Base-by-base conservation (phyloP, 2,797 vertebrate genomes). In the Geotria australis region DNA sequence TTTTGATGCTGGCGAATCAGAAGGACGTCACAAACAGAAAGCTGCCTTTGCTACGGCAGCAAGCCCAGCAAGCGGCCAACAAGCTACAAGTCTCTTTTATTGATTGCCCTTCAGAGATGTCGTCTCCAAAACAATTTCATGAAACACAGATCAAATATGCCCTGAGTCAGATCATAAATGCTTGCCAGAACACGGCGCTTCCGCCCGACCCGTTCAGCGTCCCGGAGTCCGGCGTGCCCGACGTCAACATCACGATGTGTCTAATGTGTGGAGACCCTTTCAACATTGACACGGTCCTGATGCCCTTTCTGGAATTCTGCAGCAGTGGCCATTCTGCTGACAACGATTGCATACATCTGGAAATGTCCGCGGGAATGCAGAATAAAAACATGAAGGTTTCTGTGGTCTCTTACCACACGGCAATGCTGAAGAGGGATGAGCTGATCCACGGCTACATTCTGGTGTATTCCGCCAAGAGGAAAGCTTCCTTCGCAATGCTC, bases 191-290 rank as follows among this genome's bases (percentile, higher is more conserved):
- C 63, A 88, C 78, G 72, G 83, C 83, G 61, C 88, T 95, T 63
- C 75, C 86, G 61, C 80, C 75, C 59, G 83, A 84, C 1, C 71
- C 82, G 70, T 86, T 86, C 8, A 81, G 73, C 57, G 91, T 85
- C 73, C 95, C 93, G 69, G 88, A 95, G 70, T 70, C 86, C 64
- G 85, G 85, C 1, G 91, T 94, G 74, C 81, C 79, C 1, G 89
- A 99, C 66, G 71, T 99, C 56, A 77, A 86, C 64, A 94, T 98
- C 58, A 86, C 96, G 47, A 98, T 99, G 89, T 99, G 88, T 63
- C 86, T 84, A 63, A 94, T 99, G 91, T 99, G 91, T 72, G 89
- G 89, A 58, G 89, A 99, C 71, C 89, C 88, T 0, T 99, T 99
- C 66, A 95, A 85, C 15, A 83, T 95, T 53, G 88, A 99, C 72